Evolutionary conservation across 2,888 invertebrate genomes (phyloP).

Genomic region (Latrodectus hesperus): DNA sequence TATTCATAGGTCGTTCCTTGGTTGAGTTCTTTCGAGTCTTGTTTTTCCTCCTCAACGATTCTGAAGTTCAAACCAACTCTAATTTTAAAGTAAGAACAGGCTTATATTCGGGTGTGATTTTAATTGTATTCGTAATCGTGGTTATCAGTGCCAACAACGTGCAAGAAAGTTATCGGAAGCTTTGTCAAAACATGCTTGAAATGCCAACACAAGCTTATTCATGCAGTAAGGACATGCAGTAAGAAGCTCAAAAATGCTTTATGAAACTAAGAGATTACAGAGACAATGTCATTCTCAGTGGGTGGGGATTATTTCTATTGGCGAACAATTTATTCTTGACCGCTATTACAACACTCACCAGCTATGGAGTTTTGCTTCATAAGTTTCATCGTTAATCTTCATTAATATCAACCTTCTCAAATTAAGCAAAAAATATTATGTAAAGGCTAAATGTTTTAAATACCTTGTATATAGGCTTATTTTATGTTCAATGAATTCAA

Average conservation of each 20-base stretch:
- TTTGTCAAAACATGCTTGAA: conserved; percentile 18
- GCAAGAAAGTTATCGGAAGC: background rate
- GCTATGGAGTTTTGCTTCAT: conserved; percentile 21
- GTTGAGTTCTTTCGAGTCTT: conserved; percentile 10
- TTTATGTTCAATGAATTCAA: too few species aligned
- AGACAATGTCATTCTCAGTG: conserved; percentile 2
- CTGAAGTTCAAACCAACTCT: background rate
- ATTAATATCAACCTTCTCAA: too few species aligned
- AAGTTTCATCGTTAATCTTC: background rate
- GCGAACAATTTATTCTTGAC: conserved; percentile 18
- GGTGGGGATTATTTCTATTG: conserved; percentile 19
- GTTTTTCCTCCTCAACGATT: conserved; percentile 3
- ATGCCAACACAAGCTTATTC: conserved; percentile 8
- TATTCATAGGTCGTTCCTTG: conserved; percentile 5
- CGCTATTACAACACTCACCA: conserved; percentile 6
- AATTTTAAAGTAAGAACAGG: background rate
- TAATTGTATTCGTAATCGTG: conserved; percentile 1
- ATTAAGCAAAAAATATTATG: too few species aligned
- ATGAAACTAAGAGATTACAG: conserved; percentile 2
- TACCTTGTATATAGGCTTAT: too few species aligned
- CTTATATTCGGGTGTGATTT: background rate
- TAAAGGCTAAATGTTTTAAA: too few species aligned
- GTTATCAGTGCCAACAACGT: conserved; percentile 11
- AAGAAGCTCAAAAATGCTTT: background rate
- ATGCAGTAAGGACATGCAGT: background rate